Evolutionary conservation across 2,113 vertebrate species (phyloP).

Genomic region (Aegotheles bennettii): DNA sequence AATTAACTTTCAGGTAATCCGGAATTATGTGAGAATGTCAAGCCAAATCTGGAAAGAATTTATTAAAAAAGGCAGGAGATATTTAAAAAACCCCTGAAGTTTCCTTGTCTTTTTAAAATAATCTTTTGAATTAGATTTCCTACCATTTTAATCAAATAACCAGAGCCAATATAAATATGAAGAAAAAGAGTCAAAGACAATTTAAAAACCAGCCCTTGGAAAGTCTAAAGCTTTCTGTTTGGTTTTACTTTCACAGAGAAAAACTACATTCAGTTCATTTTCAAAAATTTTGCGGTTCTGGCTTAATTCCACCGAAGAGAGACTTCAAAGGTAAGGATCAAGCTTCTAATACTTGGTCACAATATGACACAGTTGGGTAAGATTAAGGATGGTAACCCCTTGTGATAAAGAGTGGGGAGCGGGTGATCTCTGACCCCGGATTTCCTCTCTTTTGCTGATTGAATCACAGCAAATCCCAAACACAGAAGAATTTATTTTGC

Average conservation of each 20-base stretch:
- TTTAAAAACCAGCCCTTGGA: neutral
- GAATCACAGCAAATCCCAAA: neutral
- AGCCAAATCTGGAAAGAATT: slow-evolving; percentile 35
- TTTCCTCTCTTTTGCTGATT: slow-evolving; percentile 28
- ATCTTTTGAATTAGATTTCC: neutral
- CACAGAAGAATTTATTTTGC: neutral
- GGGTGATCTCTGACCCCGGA: slow-evolving; percentile 6
- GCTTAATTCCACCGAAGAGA: neutral
- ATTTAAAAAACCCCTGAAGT: neutral
- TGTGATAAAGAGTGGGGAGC: slow-evolving; percentile 1
- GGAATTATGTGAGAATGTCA: neutral
- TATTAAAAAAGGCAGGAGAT: slow-evolving; percentile 1
- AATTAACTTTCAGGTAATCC: slow-evolving; percentile 16
- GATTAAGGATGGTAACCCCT: neutral
- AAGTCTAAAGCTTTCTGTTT: slow-evolving; percentile 2
- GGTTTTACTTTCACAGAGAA: slow-evolving; percentile 13
- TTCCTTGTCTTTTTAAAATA: neutral
- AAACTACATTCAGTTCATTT: slow-evolving; percentile 16
- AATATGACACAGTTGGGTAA: neutral
- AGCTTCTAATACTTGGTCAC: neutral
- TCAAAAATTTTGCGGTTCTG: slow-evolving; percentile 31
- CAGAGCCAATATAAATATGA: neutral
- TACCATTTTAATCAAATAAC: neutral
- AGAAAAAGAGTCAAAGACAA: neutral
- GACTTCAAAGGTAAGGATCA: slow-evolving; percentile 24